Evolutionary conservation across 2,888 invertebrate species (phyloP), one percentile per base, ranked within the genome.

Genomic region (Monochamus alternatus): DNA sequence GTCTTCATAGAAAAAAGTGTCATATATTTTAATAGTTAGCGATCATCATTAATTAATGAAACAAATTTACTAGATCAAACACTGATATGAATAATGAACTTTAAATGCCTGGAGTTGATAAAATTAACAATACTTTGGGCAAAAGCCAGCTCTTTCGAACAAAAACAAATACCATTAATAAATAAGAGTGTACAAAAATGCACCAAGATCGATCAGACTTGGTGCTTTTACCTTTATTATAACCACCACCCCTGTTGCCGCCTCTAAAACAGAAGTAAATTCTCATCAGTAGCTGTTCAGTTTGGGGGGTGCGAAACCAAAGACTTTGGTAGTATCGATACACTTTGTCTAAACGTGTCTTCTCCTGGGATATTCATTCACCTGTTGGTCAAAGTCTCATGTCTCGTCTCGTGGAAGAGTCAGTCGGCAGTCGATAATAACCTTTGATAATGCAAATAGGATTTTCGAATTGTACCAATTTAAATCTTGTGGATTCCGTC

Each of bases 201-300:
- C 94, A 93, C 93, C 94, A 79, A 76, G 91, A 91, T 92, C 92
- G 91, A 91, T 90, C 90, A 91, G 92, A 92, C 92, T 93, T 92
- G 94, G 94, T 94, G 94, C 92, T 91, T 95, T 96, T 96, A 96
- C 96, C 96, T 96, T 96, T 96, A 93, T 95, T 96, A 95, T 92
- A 96, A 96, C 95, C 96, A 95, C 95, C 96, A 95, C 96, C 96
- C 94, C 94, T 94, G 95, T 96, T 95, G 94, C 96, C 96, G 93
- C 93, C 93, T 95, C 96, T 95, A 95, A 94, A 95, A 95, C 94
- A 95, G 92, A 95, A 93, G 93, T 92, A 93, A 92, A 92, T 81
- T 92, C 92, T 94, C 93, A 94, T 93, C 94, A 93, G 82, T 82
- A 81, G 80, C 75, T 80, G 78, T 75, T 76, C 70, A 68, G 68